These are phyloP conservation scores for Pseudorhiza aurosa DNA, from an alignment of 30 jellyfish, hydroid and myxozoan genomes.

Conservation along the genomic window DNA sequence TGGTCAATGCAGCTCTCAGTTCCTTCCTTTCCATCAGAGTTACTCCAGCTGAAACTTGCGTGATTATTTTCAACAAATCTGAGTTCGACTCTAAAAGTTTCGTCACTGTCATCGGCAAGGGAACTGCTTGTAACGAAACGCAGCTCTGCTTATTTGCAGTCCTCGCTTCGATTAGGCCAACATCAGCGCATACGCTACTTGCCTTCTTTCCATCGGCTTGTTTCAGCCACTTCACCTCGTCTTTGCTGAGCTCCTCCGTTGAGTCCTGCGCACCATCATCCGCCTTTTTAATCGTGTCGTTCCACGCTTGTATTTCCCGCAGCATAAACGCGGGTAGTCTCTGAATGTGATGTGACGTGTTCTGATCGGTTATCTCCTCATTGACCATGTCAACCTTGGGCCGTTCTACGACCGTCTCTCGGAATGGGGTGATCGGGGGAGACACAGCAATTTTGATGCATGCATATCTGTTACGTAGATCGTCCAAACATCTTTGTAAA, in stretches of 20 bases:
- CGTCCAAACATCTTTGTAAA: constrained; percentile 92
- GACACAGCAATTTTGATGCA: constrained; percentile 84
- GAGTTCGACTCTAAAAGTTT: constrained; percentile 63
- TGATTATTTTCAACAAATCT: constrained; percentile 58
- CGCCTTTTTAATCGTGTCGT: constrained; percentile 78
- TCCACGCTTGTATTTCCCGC: constrained; percentile 89
- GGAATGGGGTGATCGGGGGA: constrained; percentile 97
- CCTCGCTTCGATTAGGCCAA: constrained; percentile 89
- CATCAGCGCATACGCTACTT: constrained; percentile 24
- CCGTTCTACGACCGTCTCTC: constrained; percentile 93
- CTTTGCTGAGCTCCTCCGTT: constrained; percentile 17
- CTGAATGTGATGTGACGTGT: constrained; percentile 69
- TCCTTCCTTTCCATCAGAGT: constrained; percentile 73
- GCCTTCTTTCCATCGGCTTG: constrained; percentile 57
- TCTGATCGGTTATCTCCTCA: constrained; percentile 83
- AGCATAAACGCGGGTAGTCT: constrained; percentile 97
- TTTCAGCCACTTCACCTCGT: constrained; percentile 35
- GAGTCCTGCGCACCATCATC: constrained; percentile 31
- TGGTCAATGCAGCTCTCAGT: constrained; percentile 34
- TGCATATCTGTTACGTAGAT: constrained; percentile 80
- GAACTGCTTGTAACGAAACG: constrained; percentile 79
- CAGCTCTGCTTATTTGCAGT: constrained; percentile 76
- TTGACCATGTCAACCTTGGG: constrained; percentile 98
- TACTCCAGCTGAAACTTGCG: constrained; percentile 63
- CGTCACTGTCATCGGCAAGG: constrained; percentile 62